Conservation (phyloP, 1,140 invertebrate genomes). For the Luehdorfia chinensis region DNA sequence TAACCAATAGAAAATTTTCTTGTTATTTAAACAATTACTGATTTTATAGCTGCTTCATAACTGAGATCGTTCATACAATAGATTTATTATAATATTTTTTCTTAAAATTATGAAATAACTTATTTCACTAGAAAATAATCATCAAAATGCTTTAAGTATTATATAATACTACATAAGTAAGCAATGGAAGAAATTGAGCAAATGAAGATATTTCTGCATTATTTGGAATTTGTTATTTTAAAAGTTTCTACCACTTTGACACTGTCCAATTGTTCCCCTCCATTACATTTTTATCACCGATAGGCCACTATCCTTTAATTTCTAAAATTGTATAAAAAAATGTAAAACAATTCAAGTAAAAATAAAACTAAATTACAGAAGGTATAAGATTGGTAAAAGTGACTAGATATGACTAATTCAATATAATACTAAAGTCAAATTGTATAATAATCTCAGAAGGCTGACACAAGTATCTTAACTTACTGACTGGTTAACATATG, state of each 20-base stretch:
- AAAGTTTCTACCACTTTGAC: conserved; percentile 6
- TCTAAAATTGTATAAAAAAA: background rate
- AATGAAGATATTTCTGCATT: conserved; percentile 1
- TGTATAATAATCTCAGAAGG: background rate
- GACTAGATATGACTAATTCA: conserved; percentile 17
- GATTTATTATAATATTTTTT: too few species aligned
- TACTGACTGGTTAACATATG: conserved; percentile 20
- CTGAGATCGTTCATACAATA: too few species aligned
- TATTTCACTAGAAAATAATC: conserved; percentile 15
- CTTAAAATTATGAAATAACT: too few species aligned
- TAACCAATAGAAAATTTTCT: too few species aligned
- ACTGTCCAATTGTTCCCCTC: conserved; percentile 14
- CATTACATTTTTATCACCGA: conserved; percentile 16
- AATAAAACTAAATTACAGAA: background rate
- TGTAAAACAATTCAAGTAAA: conserved; percentile 3
- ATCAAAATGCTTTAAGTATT: conserved; percentile 1
- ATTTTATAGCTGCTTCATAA: too few species aligned
- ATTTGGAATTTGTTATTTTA: background rate
- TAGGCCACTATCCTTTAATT: background rate
- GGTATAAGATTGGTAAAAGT: too few species aligned
- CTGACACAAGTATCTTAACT: background rate
- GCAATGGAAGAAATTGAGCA: conserved; percentile 15
- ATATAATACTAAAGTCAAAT: conserved; percentile 7
- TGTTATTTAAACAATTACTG: too few species aligned
- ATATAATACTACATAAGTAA: conserved; percentile 2